Percentiles rank a stretch among this genome's conserved stretches.
These are phyloP conservation scores for Alouatta palliata DNA, from an alignment of 2,113 vertebrate species.

Conservation along the genomic window DNA sequence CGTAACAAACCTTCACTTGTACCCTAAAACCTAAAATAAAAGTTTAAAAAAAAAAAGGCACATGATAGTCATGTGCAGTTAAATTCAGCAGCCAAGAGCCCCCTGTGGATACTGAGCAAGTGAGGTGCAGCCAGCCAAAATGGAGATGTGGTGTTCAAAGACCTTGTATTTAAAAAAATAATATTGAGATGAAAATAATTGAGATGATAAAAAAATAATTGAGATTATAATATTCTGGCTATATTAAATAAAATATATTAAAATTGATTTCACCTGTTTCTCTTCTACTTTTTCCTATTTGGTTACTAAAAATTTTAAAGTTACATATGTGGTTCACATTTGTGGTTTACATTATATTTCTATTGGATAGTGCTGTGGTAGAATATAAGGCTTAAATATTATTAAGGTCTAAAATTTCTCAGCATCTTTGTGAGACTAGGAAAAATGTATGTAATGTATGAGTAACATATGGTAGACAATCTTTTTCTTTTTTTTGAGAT, in stretches of 20 bases:
- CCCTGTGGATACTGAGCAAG: neutral
- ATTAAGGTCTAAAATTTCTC: neutral
- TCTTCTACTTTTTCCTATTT: neutral
- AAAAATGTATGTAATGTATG: neutral
- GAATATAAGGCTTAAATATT: neutral
- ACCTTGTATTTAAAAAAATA: neutral
- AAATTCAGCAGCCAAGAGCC: no score
- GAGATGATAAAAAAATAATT: no score
- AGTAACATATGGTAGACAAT: neutral
- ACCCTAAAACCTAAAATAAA: no score
- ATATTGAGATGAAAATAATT: no score
- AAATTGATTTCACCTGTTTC: neutral
- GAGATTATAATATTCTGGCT: neutral
- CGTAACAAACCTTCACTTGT: no score
- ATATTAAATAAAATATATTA: slow-evolving; percentile 6
- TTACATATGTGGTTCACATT: neutral
- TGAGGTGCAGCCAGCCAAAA: neutral
- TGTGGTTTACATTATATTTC: neutral
- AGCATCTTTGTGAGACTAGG: neutral
- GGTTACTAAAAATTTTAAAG: neutral
- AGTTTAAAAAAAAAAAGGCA: neutral
- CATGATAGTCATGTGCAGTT: fast-evolving
- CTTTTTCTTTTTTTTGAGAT: no score
- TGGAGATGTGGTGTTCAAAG: neutral
- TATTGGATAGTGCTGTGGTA: neutral